Conservation (phyloP, 2,797 vertebrate species). For the Onychomys torridus region DNA sequence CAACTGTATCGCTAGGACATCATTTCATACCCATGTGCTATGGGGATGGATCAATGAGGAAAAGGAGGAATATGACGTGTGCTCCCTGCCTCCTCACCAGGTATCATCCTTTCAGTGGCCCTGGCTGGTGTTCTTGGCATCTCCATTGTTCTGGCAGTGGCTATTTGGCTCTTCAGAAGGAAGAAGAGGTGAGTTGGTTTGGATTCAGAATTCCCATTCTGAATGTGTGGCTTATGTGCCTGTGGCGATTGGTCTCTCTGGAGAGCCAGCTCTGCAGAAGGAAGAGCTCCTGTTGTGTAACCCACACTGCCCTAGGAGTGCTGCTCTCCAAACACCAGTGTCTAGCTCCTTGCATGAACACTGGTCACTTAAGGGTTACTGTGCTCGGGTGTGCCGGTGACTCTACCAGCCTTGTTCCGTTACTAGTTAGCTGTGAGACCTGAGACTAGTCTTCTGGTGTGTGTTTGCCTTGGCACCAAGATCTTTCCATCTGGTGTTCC, state of each 20-base stretch:
- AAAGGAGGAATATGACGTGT: not conserved
- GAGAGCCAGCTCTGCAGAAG: not conserved
- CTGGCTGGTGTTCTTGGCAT: conserved; percentile 88
- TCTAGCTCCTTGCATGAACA: not conserved
- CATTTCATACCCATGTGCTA: not conserved
- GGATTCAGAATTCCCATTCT: not conserved
- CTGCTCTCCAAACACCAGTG: not conserved
- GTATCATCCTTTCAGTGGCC: conserved; percentile 89
- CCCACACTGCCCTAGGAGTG: not conserved
- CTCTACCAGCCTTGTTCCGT: not conserved
- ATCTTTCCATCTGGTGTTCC: not conserved
- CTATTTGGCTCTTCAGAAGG: conserved; percentile 88
- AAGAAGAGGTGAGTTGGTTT: conserved; percentile 90
- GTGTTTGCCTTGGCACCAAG: not conserved
- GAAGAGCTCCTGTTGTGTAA: not conserved
- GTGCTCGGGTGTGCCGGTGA: not conserved
- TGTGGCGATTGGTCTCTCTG: not conserved
- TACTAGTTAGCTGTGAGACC: not conserved
- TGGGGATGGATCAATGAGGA: not conserved
- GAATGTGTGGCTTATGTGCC: not conserved
- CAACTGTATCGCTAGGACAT: conserved; percentile 11
- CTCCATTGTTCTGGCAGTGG: conserved; percentile 85
- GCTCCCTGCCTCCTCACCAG: conserved; percentile 84
- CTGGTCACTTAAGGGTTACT: not conserved
- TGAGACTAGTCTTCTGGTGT: not conserved